Evolutionary conservation across 2,113 vertebrate genomes (phyloP), one percentile per base, ranked within the genome.

Genomic region (Eclectus roratus): DNA sequence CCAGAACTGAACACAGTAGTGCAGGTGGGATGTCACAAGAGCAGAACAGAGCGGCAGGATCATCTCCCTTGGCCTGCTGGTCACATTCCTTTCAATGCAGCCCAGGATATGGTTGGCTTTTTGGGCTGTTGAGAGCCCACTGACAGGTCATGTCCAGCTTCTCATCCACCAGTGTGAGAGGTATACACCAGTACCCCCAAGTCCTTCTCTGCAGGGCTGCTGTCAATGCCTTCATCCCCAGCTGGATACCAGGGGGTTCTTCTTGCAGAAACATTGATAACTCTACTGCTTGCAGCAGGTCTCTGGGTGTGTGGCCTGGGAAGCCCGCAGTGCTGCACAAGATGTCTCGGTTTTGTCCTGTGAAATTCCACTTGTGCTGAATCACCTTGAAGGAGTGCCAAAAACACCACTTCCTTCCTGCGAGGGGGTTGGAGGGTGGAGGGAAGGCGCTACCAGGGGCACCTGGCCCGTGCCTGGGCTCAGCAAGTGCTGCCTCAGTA

Each of bases 351-450:
- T 27, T 80, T 69, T 78, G 46, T 74, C 43, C 56, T 7, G 4
- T 63, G 47, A 53, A 82, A 92, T 80, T 44, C 31, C 52, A 43
- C 39, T 66, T 2, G 0, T 2, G 4, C 10, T 58, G 13, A 58
- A 17, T n/a, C 43, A 68, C 37, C 47, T 14, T 69, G 44, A 55
- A 43, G 19, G 58, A 84, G 49, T 28, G 19, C 46, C 60, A 90
- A 43, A 73, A 81, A 49, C 2, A 7, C 35, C 47, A 49, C 11
- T 58, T 80, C 17, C 46, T 0, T 1, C 43, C 15, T 7, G 0
- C 0, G 0, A 23, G 25, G 35, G 5, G 44, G 39, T 5, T 68
- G 56, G 13, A 43, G 53, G 23, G 23, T 81, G 39, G 35, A 2
- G 2, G n/a, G 43, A 79, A 63, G 17, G 43, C 1, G 16, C 33